Evolutionary conservation across 1,140 invertebrate species (phyloP).

Genomic region (Pseudoatta argentina): DNA sequence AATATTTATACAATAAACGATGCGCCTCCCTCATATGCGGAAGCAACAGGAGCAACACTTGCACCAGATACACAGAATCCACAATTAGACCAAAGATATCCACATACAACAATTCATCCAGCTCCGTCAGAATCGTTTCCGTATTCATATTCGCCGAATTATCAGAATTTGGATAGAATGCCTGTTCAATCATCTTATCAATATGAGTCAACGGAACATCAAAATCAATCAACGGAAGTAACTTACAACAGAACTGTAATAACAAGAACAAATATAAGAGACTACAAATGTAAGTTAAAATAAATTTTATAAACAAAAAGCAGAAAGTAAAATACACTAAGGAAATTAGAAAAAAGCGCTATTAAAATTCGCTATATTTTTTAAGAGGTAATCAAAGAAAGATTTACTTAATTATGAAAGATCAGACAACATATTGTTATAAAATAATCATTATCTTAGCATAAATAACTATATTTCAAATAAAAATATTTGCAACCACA

Average conservation of each 20-base stretch:
- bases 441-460: neutral
- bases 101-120: neutral
- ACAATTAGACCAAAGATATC: neutral
- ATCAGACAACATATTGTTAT: neutral
- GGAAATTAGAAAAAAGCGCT: neutral
- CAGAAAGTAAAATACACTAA: neutral
- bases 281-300: neutral
- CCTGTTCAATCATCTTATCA: neutral
- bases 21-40: slow-evolving; percentile 52
- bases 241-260: neutral
- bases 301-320: neutral
- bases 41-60: neutral
- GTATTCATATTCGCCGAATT: neutral
- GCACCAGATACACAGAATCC: neutral
- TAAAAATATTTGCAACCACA: neutral
- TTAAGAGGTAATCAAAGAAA: neutral
- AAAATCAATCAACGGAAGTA: neutral
- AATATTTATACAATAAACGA: slow-evolving; percentile 20
- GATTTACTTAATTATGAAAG: neutral
- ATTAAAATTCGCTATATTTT: neutral
- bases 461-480: neutral
- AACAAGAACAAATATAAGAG: no score
- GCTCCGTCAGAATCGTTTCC: neutral
- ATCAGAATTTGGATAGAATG: neutral
- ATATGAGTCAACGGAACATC: neutral